These are phyloP conservation scores for Laticauda colubrina DNA, from an alignment of 2,113 vertebrate species.

Conservation along the genomic window DNA sequence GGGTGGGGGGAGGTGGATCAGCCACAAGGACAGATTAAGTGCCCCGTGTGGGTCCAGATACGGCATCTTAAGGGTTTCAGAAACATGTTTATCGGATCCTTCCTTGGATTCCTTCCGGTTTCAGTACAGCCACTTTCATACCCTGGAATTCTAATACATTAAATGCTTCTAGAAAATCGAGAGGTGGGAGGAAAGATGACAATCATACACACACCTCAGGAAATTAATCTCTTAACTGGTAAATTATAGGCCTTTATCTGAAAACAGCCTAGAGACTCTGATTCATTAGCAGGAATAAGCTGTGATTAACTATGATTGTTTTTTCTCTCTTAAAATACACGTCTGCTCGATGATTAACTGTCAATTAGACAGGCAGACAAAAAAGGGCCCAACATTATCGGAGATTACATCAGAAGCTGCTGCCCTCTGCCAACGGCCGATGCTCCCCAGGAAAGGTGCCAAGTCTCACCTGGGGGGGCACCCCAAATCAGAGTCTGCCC, in stretches of 20 bases:
- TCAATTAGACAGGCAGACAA: background rate
- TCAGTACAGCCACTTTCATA: background rate
- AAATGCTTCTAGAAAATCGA: background rate
- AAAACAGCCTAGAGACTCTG: background rate
- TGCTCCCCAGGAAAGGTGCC: background rate
- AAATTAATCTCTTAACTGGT: slow-evolving; percentile 12
- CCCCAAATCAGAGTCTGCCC: background rate
- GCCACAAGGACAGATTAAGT: background rate
- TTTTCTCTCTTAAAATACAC: background rate
- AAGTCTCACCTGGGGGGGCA: background rate
- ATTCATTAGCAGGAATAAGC: background rate
- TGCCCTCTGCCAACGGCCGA: background rate
- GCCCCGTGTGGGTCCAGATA: background rate
- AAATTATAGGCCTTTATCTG: slow-evolving; percentile 21
- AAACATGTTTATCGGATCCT: background rate
- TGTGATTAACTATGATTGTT: background rate
- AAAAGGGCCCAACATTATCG: background rate
- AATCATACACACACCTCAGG: background rate
- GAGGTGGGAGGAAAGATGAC: background rate
- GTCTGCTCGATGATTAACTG: slow-evolving; percentile 11
- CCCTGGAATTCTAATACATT: background rate
- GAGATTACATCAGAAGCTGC: background rate
- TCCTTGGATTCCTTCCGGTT: background rate
- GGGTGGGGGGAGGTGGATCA: background rate
- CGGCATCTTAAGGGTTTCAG: background rate